Conservation (phyloP, 2,797 vertebrate genomes). For the Nannoperca australis region DNA sequence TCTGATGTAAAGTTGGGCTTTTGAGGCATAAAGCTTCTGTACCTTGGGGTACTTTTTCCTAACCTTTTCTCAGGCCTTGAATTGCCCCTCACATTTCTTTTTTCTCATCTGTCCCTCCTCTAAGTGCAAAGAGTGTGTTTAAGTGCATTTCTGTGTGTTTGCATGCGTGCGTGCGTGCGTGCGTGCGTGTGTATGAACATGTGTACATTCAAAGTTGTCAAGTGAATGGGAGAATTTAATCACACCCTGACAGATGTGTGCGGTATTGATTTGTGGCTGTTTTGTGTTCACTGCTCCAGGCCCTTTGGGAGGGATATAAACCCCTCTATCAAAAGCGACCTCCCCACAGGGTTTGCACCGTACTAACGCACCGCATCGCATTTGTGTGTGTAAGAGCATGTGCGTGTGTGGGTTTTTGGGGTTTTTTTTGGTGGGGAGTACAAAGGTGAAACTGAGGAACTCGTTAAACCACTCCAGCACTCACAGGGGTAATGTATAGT, state of each 20-base stretch:
- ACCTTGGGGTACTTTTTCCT: conserved; percentile 35
- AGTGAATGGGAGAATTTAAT: conserved; percentile 72
- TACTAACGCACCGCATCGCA: conserved; percentile 15
- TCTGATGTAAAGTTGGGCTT: conserved; percentile 31
- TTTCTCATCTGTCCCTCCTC: conserved; percentile 31
- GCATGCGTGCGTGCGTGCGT: not conserved
- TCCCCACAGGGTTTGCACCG: conserved; percentile 46
- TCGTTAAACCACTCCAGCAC: conserved; percentile 53
- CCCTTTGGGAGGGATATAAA: conserved; percentile 64
- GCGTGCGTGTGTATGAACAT: conserved; percentile 19
- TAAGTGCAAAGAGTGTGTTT: conserved; percentile 16
- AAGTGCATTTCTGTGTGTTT: not conserved
- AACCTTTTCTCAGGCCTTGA: conserved; percentile 59
- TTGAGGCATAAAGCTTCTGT: conserved; percentile 27
- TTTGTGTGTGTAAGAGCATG: conserved; percentile 31
- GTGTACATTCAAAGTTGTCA: conserved; percentile 40
- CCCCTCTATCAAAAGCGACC: conserved; percentile 71
- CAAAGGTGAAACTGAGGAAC: conserved; percentile 53
- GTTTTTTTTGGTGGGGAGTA: not conserved
- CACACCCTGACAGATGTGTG: conserved; percentile 71
- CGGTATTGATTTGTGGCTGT: conserved; percentile 78
- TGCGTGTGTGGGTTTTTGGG: conserved; percentile 7
- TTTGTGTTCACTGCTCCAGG: conserved; percentile 60
- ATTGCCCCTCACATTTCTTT: conserved; percentile 45
- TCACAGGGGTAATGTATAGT: conserved; percentile 48